phyloP scores from a whole-genome alignment of 2,888 invertebrate species.

The Tetheella fluctuosa region DNA sequence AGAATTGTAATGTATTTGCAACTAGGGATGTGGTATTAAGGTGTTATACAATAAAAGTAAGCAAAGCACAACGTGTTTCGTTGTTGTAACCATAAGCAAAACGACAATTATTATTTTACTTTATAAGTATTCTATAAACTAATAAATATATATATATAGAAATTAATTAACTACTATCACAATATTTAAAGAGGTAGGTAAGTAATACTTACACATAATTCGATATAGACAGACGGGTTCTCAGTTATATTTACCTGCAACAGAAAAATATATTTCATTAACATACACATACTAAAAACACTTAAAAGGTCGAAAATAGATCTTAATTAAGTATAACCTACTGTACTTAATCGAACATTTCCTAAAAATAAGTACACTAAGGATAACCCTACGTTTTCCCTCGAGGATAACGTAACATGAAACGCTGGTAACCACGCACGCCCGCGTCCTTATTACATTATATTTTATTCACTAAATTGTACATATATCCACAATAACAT shows the following conservation, averaged over 20 bases:
- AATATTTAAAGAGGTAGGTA: not conserved
- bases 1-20: no score
- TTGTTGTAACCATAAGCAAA: no score
- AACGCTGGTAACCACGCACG: constrained; percentile 10
- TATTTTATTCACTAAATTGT: constrained; percentile 25
- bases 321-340: not conserved
- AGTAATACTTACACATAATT: constrained; percentile 10
- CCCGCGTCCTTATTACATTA: constrained; percentile 14
- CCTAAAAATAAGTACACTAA: not conserved
- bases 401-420: not conserved
- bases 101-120: no score
- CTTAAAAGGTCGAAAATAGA: not conserved
- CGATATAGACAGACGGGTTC: constrained; percentile 17
- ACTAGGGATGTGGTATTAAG: no score
- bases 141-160: not conserved
- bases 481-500: constrained; percentile 23
- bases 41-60: no score
- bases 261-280: constrained; percentile 26
- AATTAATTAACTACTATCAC: no score
- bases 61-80: no score
- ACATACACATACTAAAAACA: not conserved
- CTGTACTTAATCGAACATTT: not conserved
- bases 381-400: not conserved
- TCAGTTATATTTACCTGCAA: constrained; percentile 45
- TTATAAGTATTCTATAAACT: not conserved